Conservation (phyloP, 2,797 vertebrate genomes). For the Gymnocypris eckloni region DNA sequence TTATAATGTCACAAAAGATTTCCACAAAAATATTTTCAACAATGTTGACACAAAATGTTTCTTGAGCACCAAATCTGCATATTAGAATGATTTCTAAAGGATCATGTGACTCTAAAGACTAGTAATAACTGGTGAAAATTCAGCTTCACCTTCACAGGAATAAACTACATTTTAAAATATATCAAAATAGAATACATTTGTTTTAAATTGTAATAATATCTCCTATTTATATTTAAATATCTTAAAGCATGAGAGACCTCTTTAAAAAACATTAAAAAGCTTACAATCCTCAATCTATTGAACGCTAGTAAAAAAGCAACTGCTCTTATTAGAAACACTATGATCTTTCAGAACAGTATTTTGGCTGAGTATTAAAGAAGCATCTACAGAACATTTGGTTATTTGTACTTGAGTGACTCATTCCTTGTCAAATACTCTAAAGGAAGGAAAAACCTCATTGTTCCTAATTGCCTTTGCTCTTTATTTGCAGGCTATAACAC, state of each 20-base stretch:
- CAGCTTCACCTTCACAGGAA: neutral
- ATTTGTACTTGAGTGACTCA: constrained; percentile 9
- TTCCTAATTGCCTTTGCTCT: neutral
- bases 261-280: no score
- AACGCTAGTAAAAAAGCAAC: neutral
- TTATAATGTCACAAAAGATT: neutral
- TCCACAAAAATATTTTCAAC: neutral
- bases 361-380: neutral
- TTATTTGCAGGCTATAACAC: constrained; percentile 4
- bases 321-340: neutral
- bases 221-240: no score
- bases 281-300: neutral
- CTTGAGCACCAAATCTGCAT: neutral
- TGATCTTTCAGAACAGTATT: neutral
- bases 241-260: no score
- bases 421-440: constrained; percentile 2
- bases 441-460: neutral
- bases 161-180: neutral
- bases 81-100: neutral
- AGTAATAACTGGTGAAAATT: neutral
- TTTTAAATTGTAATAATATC: no score
- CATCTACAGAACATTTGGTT: neutral
- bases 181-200: no score
- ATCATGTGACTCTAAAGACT: neutral
- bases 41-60: neutral